These are phyloP conservation scores for Acanthisitta chloris DNA, from an alignment of 2,113 vertebrate species.

Conservation along the genomic window DNA sequence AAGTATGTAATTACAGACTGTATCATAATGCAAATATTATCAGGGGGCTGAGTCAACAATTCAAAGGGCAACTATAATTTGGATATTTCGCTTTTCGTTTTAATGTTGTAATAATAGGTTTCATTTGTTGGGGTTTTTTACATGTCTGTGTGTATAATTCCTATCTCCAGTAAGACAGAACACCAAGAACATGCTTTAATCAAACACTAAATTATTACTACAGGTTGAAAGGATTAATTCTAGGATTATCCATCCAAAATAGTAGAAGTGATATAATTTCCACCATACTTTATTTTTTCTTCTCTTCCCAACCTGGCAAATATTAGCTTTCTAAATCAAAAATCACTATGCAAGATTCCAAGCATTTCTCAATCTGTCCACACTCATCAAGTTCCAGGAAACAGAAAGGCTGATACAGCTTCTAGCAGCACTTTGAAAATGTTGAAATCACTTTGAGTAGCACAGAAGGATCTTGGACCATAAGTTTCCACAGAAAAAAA, in stretches of 20 bases:
- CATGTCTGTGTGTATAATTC: neutral
- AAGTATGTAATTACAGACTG: neutral
- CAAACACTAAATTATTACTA: neutral
- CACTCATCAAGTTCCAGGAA: neutral
- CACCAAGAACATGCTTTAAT: neutral
- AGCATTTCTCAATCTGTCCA: neutral
- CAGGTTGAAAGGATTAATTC: neutral
- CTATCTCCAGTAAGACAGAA: neutral
- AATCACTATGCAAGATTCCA: neutral
- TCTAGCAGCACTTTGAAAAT: neutral
- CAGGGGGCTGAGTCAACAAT: neutral
- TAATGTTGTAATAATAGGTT: neutral
- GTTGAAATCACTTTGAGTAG: neutral
- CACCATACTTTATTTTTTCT: rapidly evolving
- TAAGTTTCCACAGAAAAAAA: neutral
- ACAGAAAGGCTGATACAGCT: neutral
- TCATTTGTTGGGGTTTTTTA: neutral
- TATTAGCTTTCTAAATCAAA: neutral
- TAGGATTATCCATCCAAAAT: neutral
- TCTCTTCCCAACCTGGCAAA: neutral
- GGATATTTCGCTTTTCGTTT: neutral
- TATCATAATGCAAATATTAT: neutral
- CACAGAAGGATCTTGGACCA: neutral
- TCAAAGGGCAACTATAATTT: neutral
- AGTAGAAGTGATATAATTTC: neutral